Evolutionary conservation across 2,888 invertebrate species (phyloP).

Genomic region (Ennomos fuscantarius): DNA sequence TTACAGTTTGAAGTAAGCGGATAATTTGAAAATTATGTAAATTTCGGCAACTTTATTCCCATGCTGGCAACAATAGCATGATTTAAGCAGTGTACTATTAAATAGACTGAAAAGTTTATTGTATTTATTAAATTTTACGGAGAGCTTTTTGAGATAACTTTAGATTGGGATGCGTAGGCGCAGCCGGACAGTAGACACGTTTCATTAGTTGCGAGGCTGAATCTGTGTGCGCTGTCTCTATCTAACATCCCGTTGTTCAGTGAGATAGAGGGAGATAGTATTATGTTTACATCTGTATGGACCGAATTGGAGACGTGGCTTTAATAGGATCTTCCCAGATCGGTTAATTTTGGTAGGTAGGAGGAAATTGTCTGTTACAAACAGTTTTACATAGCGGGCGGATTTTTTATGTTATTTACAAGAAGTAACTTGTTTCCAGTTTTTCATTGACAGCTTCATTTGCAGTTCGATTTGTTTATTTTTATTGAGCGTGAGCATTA

Average conservation of each 20-base stretch:
- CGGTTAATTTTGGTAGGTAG: conserved; percentile 77
- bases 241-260: conserved; percentile 41
- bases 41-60: conserved; percentile 47
- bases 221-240: conserved; percentile 65
- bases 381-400: conserved; percentile 65
- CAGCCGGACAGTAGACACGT: conserved; percentile 78
- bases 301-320: conserved; percentile 75
- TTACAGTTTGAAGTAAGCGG: conserved; percentile 55
- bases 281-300: conserved; percentile 72
- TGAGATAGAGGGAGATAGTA: conserved; percentile 59
- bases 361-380: conserved; percentile 69
- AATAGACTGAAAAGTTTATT: conserved; percentile 14
- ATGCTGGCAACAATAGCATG: conserved; percentile 34
- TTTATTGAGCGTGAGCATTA: conserved; percentile 30
- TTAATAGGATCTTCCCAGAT: conserved; percentile 78
- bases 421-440: conserved; percentile 22
- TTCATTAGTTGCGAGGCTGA: conserved; percentile 76
- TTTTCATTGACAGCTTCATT: conserved; percentile 45
- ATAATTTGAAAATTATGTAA: conserved; percentile 58
- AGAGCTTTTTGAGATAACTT: conserved; percentile 52
- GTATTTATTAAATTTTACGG: conserved; percentile 21
- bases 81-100: conserved; percentile 27
- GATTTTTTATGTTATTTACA: conserved; percentile 70
- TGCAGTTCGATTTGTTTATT: conserved; percentile 28
- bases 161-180: conserved; percentile 68